Conservation (phyloP, 2,888 invertebrate genomes). For the Hylaea fasciaria region DNA sequence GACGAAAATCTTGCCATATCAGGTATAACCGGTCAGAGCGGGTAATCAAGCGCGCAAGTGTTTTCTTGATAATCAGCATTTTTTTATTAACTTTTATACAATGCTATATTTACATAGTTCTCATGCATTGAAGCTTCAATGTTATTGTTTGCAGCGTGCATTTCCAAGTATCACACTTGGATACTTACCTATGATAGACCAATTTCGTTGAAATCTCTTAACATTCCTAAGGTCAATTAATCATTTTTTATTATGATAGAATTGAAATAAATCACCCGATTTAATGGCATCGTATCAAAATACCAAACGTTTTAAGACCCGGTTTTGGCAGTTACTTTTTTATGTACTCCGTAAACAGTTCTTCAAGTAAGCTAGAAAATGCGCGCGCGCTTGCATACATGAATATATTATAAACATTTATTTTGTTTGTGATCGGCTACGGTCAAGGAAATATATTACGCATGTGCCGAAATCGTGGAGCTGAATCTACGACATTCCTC, state of each 20-base stretch:
- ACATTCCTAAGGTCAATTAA: background rate
- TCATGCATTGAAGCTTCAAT: conserved; percentile 27
- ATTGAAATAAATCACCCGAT: conserved; percentile 19
- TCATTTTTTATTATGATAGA: conserved; percentile 18
- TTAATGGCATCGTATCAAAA: conserved; percentile 1
- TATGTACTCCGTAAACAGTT: conserved; percentile 22
- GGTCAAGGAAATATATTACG: conserved; percentile 44
- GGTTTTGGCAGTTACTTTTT: conserved; percentile 24
- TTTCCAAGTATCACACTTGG: conserved; percentile 3
- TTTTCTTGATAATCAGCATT: conserved; percentile 45
- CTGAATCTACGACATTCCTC: conserved; percentile 14
- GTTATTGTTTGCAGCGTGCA: conserved; percentile 16
- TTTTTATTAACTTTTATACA: conserved; percentile 47
- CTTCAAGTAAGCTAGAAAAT: conserved; percentile 36
- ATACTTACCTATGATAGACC: background rate
- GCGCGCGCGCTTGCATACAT: conserved; percentile 46
- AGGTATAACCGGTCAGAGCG: conserved; percentile 61
- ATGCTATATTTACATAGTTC: conserved; percentile 46
- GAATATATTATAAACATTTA: conserved; percentile 42
- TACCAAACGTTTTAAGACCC: conserved; percentile 2
- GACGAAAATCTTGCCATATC: conserved; percentile 47
- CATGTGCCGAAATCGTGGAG: conserved; percentile 44
- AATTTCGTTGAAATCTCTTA: background rate
- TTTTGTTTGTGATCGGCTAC: conserved; percentile 17
- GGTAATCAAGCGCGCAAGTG: conserved; percentile 50